Conservation (phyloP, 2,888 invertebrate species). For the Melanostoma mellinum region DNA sequence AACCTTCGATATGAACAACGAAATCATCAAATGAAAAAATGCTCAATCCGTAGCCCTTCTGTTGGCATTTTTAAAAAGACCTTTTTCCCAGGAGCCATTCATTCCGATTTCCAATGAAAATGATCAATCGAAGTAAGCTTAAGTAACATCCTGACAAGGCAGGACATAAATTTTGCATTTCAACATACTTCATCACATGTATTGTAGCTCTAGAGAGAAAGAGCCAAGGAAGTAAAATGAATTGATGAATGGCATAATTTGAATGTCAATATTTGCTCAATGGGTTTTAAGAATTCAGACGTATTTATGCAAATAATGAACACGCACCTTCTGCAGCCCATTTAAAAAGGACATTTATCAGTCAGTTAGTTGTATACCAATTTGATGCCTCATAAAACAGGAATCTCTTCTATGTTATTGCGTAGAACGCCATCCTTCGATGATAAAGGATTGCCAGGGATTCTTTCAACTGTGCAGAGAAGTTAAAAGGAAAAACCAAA, state of each 20-base stretch:
- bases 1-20: constrained; percentile 14
- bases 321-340: constrained; percentile 3
- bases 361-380: constrained; percentile 36
- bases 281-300: constrained; percentile 46
- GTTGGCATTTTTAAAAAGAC: constrained; percentile 3
- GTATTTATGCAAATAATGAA: constrained; percentile 27
- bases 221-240: not conserved
- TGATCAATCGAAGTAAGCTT: constrained; percentile 23
- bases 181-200: constrained; percentile 15
- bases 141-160: constrained; percentile 43
- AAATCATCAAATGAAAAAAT: constrained; percentile 17
- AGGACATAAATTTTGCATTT: constrained; percentile 45
- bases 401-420: not conserved
- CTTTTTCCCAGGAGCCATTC: constrained; percentile 15
- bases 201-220: constrained; percentile 25
- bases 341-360: constrained; percentile 38
- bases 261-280: constrained; percentile 43
- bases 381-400: constrained; percentile 9
- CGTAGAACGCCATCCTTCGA: no score
- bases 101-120: constrained; percentile 28
- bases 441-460: no score
- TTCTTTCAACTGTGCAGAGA: no score
- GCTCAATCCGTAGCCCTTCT: constrained; percentile 8
- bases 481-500: no score
- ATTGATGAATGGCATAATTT: constrained; percentile 37